A percentile compares a stretch with the other conserved stretches of the same genome.
Evolutionary conservation across 2,113 vertebrate species (phyloP).

Genomic region (Atherinomorus stipes): DNA sequence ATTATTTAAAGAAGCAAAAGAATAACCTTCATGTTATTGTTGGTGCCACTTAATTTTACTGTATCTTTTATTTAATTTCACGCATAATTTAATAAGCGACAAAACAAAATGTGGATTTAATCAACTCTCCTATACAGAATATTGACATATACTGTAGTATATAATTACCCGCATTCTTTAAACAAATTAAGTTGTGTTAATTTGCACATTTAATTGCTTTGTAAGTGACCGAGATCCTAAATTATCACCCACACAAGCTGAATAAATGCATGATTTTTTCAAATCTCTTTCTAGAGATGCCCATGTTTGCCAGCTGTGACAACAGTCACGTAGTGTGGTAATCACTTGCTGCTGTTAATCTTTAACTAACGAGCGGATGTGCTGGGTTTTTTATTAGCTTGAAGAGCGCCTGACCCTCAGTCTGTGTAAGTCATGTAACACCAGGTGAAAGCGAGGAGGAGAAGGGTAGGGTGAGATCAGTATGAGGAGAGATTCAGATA

Average conservation of each 20-base stretch:
- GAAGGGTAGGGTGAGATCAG: not conserved
- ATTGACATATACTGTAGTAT: too few species aligned
- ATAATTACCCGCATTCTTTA: too few species aligned
- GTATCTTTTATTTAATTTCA: too few species aligned
- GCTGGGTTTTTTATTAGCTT: conserved; percentile 45
- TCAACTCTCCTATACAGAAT: too few species aligned
- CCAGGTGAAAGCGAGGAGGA: not conserved
- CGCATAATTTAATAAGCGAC: too few species aligned
- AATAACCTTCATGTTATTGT: too few species aligned
- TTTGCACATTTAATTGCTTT: too few species aligned
- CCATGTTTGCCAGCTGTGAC: conserved; percentile 20
- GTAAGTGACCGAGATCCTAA: not conserved
- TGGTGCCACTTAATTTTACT: too few species aligned
- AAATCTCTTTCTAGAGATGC: not conserved
- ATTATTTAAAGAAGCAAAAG: too few species aligned
- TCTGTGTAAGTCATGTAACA: conserved; percentile 36
- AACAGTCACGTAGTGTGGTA: conserved; percentile 42
- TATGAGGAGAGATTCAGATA: not conserved
- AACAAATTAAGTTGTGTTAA: too few species aligned
- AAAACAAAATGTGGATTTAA: too few species aligned
- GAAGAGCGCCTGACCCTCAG: conserved; percentile 38
- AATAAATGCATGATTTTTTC: not conserved
- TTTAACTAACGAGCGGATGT: conserved; percentile 75
- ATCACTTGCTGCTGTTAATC: conserved; percentile 71
- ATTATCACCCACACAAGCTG: not conserved